These are phyloP conservation scores for Nephrocerus scutellatus DNA, from an alignment of 2,888 invertebrate species.

Conservation along the genomic window DNA sequence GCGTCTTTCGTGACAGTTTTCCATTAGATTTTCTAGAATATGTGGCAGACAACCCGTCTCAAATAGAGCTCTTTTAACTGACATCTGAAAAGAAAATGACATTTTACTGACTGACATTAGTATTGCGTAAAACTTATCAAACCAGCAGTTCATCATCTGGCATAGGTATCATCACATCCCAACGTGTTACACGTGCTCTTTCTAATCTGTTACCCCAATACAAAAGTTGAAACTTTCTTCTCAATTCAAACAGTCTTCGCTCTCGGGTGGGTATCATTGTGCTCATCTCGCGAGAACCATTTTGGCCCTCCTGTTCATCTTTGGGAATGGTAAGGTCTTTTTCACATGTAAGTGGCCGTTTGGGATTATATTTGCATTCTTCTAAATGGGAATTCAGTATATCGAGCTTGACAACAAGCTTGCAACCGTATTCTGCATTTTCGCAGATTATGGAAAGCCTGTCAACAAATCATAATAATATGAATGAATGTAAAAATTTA, in stretches of 20 bases:
- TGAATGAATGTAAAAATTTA: too few relatives aligned
- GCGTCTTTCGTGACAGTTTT: slow-evolving; percentile 86
- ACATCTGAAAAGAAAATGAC: slow-evolving; percentile 55
- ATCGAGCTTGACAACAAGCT: slow-evolving; percentile 73
- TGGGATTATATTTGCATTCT: slow-evolving; percentile 88
- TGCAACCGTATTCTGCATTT: slow-evolving; percentile 77
- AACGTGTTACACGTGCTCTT: slow-evolving; percentile 77
- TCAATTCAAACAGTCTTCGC: slow-evolving; percentile 73
- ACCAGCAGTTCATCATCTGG: slow-evolving; percentile 86
- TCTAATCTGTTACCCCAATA: slow-evolving; percentile 74
- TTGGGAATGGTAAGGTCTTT: slow-evolving; percentile 82
- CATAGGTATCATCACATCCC: slow-evolving; percentile 98
- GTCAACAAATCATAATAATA: too few relatives aligned
- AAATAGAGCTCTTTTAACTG: slow-evolving; percentile 80
- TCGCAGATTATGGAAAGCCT: slow-evolving; percentile 82
- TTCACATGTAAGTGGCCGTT: slow-evolving; percentile 84
- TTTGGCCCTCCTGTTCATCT: slow-evolving; percentile 84
- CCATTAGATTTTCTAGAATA: slow-evolving; percentile 86
- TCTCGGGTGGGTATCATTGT: slow-evolving; percentile 74
- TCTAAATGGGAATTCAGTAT: slow-evolving; percentile 68
- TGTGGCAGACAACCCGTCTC: slow-evolving; percentile 92
- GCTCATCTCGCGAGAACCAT: slow-evolving; percentile 79
- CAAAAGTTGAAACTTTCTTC: slow-evolving; percentile 74
- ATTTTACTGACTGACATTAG: background rate
- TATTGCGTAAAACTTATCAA: background rate